A percentile compares a stretch with the other conserved stretches of the same genome.
Conservation (phyloP, 2,888 invertebrate genomes). For the Amphipyra tragopoginis region DNA sequence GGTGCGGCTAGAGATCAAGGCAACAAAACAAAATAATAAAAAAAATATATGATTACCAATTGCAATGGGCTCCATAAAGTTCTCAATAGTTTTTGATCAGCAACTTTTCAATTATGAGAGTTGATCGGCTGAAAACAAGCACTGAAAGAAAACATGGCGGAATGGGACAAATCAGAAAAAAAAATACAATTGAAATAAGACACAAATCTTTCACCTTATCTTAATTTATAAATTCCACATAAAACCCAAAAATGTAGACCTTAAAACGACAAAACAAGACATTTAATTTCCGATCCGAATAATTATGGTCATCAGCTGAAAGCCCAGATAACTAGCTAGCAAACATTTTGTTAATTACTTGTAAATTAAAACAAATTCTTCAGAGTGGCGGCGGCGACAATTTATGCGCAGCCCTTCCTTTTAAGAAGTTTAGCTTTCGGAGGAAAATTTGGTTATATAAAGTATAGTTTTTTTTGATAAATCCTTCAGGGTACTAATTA, state of each 20-base stretch:
- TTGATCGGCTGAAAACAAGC: no score
- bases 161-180: no score
- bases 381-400: conserved; percentile 39
- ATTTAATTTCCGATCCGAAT: conserved; percentile 59
- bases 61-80: no score
- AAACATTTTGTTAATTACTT: conserved; percentile 58
- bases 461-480: no score
- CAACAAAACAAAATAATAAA: no score
- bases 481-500: no score
- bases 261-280: conserved; percentile 27
- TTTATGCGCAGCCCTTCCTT: conserved; percentile 45
- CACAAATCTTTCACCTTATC: conserved; percentile 10
- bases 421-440: conserved; percentile 3
- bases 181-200: no score
- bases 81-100: no score
- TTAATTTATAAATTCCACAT: conserved; percentile 36
- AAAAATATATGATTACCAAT: no score
- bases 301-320: conserved; percentile 56
- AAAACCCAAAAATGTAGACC: conserved; percentile 28
- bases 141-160: no score
- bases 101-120: no score
- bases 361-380: conserved; percentile 60
- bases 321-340: conserved; percentile 48
- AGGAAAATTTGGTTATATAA: not conserved
- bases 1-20: no score